Percentiles rank a stretch among this genome's conserved stretches.
phyloP scores from a whole-genome alignment of 2,113 vertebrate species.

The Recurvirostra avosetta region DNA sequence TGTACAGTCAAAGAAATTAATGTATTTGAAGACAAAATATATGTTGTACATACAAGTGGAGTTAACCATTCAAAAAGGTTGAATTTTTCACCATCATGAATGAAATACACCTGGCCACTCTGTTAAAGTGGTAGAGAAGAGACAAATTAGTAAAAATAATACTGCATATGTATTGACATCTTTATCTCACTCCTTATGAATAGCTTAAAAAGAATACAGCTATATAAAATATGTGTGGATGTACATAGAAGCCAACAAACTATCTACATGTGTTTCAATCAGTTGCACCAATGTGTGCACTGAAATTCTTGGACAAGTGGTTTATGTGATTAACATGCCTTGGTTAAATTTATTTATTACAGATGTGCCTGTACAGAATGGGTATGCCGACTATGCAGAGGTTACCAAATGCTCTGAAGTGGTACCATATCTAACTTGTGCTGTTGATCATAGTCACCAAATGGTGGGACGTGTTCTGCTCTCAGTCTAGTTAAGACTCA shows the following conservation, averaged over 20 bases:
- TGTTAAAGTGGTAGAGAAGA: conserved; percentile 57
- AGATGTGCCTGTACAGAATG: neutral
- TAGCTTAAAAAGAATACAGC: neutral
- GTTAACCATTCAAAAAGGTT: conserved; percentile 93
- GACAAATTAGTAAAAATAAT: conserved; percentile 15
- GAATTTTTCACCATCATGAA: conserved; percentile 88
- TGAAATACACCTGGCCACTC: conserved; percentile 93
- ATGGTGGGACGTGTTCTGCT: neutral
- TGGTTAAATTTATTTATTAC: neutral
- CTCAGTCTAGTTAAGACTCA: neutral
- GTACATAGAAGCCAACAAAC: neutral
- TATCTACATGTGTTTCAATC: neutral
- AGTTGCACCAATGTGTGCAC: neutral
- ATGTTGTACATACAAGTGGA: conserved; percentile 83
- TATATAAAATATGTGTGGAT: neutral
- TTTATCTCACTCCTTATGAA: neutral
- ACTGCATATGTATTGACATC: neutral
- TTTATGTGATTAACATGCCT: neutral
- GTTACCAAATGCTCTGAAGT: too few species aligned
- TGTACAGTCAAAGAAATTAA: neutral
- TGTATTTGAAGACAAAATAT: neutral
- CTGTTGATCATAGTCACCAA: neutral
- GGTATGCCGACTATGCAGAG: neutral
- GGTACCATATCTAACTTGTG: neutral
- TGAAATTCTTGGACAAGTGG: neutral